Percentiles rank a stretch among this genome's conserved stretches.
phyloP scores from a whole-genome alignment of 2,113 vertebrate species.

The Odobenus rosmarus region DNA sequence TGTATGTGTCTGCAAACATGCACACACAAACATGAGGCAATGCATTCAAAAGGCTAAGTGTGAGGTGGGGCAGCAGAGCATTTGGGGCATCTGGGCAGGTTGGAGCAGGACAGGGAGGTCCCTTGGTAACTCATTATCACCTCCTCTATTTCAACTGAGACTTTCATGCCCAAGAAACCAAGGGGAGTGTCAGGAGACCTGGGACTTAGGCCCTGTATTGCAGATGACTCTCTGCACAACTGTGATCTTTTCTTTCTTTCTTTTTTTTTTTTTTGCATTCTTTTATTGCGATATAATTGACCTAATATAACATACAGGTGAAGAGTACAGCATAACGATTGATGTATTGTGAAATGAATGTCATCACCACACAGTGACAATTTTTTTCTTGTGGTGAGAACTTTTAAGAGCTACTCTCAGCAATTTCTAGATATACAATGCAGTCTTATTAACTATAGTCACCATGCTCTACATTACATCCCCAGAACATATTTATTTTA shows the following conservation, averaged over 20 bases:
- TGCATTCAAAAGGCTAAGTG: background rate
- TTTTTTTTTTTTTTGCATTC: background rate
- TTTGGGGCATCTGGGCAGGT: fast-evolving
- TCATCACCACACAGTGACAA: background rate
- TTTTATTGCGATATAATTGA: background rate
- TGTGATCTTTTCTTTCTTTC: background rate
- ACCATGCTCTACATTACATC: background rate
- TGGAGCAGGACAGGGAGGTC: background rate
- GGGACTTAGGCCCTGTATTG: background rate
- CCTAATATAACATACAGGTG: background rate
- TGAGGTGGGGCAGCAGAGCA: fast-evolving
- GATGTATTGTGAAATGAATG: background rate
- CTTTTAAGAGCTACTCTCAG: background rate
- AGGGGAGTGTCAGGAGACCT: background rate
- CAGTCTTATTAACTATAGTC: background rate
- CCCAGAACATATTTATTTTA: background rate
- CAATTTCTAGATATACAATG: background rate
- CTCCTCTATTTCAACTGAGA: background rate
- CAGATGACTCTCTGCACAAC: background rate
- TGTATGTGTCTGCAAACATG: background rate
- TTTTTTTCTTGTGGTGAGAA: background rate
- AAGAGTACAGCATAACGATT: background rate
- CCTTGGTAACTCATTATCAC: background rate
- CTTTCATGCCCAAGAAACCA: background rate
- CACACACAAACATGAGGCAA: background rate